Percentiles rank a stretch among this genome's conserved stretches.
Evolutionary conservation across 2,797 vertebrate species (phyloP).

Genomic region (Phyllotis vaccarum): DNA sequence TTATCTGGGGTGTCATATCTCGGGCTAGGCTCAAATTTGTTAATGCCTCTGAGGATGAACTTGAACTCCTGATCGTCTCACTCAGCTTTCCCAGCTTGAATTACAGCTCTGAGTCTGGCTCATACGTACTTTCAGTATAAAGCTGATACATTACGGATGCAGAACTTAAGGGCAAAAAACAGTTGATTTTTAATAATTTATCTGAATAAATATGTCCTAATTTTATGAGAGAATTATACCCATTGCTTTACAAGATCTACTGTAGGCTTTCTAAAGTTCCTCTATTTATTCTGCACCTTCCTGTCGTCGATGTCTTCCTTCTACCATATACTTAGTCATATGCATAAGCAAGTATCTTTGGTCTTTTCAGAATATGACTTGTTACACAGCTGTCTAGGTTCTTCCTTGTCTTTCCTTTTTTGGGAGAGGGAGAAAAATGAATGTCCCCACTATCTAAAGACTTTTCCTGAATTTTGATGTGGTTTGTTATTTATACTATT

Average conservation of each 20-base stretch:
- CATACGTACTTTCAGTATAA: not conserved
- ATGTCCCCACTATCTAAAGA: not conserved
- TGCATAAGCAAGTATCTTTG: too few species aligned
- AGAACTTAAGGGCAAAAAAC: not conserved
- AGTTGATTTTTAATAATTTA: not conserved
- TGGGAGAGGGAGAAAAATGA: not conserved
- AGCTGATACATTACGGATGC: not conserved
- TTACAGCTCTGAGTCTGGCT: not conserved
- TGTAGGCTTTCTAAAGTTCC: not conserved
- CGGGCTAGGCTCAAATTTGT: not conserved
- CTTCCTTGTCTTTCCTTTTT: not conserved
- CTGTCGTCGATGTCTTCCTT: too few species aligned
- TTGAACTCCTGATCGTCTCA: not conserved
- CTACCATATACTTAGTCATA: not conserved
- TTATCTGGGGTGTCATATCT: not conserved
- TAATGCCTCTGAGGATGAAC: not conserved
- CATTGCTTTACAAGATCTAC: not conserved
- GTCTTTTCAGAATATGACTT: not conserved
- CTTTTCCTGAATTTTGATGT: not conserved
- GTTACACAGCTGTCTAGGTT: not conserved
- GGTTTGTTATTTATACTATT: not conserved
- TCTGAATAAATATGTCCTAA: not conserved
- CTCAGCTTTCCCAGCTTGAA: not conserved
- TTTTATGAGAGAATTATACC: not conserved
- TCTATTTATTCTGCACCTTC: not conserved